phyloP scores from a whole-genome alignment of 2,113 vertebrate species.

The Rhynchopsitta pachyrhyncha region DNA sequence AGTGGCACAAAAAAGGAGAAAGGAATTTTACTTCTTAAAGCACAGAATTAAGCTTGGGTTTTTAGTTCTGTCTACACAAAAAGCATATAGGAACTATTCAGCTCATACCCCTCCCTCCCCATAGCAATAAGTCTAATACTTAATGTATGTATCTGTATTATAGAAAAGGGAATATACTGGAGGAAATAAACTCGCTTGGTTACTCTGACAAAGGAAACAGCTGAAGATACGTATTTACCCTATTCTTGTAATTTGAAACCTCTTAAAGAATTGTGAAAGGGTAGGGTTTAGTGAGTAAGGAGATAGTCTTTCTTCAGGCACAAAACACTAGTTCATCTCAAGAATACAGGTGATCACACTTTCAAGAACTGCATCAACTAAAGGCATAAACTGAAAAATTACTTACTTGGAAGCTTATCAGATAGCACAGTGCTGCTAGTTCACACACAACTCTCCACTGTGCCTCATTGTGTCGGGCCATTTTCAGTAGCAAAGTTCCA shows the following conservation, averaged over 20 bases:
- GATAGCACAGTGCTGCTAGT: constrained; percentile 87
- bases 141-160: not conserved
- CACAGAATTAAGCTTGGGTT: not conserved
- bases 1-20: not conserved
- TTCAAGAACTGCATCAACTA: not conserved
- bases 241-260: not conserved
- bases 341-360: not conserved
- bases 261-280: not conserved
- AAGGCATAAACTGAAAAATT: not conserved
- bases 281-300: not conserved
- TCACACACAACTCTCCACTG: constrained; percentile 87
- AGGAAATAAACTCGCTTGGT: not conserved
- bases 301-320: not conserved
- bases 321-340: not conserved
- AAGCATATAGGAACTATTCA: not conserved
- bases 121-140: not conserved
- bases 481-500: constrained; percentile 89
- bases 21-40: not conserved
- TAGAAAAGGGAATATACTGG: not conserved
- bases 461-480: constrained; percentile 82
- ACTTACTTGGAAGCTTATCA: constrained; percentile 90
- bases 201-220: not conserved
- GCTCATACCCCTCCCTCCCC: not conserved
- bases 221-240: not conserved
- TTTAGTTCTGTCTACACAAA: not conserved